Evolutionary conservation across 2,888 invertebrate genomes (phyloP).

Genomic region (Apodemia mormo): DNA sequence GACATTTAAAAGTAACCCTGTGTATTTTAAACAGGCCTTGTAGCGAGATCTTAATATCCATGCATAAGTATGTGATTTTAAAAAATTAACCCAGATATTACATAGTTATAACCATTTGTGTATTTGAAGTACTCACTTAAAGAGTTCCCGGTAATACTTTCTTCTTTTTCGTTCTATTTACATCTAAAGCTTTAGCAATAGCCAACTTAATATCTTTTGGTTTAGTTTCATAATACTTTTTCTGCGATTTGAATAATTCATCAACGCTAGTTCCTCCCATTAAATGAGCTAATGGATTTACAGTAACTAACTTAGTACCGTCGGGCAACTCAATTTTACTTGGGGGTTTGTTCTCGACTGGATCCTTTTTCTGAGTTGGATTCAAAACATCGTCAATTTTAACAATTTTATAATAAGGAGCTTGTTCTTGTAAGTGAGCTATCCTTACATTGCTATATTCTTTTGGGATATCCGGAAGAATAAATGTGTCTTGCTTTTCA

Average conservation of each 20-base stretch:
- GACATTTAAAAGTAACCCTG: too few relatives aligned
- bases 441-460: conserved; percentile 52
- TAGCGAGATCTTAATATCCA: too few relatives aligned
- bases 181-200: conserved; percentile 51
- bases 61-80: too few relatives aligned
- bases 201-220: conserved; percentile 49
- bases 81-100: too few relatives aligned
- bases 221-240: conserved; percentile 54
- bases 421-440: conserved; percentile 57
- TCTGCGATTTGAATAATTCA: conserved; percentile 40
- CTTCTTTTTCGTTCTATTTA: conserved; percentile 21
- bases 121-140: too few relatives aligned
- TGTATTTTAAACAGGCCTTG: too few relatives aligned
- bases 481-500: conserved; percentile 44
- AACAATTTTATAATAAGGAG: conserved; percentile 67
- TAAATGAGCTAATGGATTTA: conserved; percentile 66
- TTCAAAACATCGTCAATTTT: conserved; percentile 53
- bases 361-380: conserved; percentile 14
- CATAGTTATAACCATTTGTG: too few relatives aligned
- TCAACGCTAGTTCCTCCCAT: conserved; percentile 49
- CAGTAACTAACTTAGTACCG: conserved; percentile 59
- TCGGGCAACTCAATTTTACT: conserved; percentile 48
- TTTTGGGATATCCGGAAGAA: conserved; percentile 51
- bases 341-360: neutral
- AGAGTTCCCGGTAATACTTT: neutral